Evolutionary conservation across 2,113 vertebrate species (phyloP).

Genomic region (Syngnathoides biaculeatus): DNA sequence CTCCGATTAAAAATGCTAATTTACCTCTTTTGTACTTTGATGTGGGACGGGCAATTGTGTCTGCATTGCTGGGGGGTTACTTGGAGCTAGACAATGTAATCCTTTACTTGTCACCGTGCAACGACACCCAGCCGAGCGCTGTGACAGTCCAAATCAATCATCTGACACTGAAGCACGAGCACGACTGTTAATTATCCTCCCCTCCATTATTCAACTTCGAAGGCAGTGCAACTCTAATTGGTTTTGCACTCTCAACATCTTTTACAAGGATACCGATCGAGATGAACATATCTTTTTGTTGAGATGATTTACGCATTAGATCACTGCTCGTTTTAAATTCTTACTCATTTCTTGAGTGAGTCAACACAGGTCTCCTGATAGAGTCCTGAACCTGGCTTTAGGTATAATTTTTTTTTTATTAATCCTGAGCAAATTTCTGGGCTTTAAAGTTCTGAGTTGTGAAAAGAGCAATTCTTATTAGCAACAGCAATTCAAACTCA

Average conservation of each 20-base stretch:
- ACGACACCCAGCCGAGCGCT: constrained; percentile 63
- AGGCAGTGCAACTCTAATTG: constrained; percentile 65
- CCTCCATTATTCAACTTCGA: constrained; percentile 50
- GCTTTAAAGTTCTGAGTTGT: no score
- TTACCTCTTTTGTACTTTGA: constrained; percentile 83
- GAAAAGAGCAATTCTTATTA: no score
- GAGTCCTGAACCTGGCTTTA: background rate
- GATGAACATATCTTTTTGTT: background rate
- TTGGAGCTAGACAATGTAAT: constrained; percentile 59
- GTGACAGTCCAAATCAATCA: constrained; percentile 73
- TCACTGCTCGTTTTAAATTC: constrained; percentile 3
- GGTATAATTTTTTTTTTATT: background rate
- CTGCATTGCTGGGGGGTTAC: constrained; percentile 31
- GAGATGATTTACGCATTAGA: background rate
- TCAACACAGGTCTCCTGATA: background rate
- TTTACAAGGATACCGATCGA: constrained; percentile 35
- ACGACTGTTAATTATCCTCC: background rate
- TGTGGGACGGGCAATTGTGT: constrained; percentile 81
- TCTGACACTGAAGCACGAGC: constrained; percentile 54
- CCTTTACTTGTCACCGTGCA: constrained; percentile 63
- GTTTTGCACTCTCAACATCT: constrained; percentile 47
- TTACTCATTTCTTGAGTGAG: background rate
- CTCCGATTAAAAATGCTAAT: constrained; percentile 94
- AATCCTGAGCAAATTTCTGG: no score
- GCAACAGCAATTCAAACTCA: no score